Evolutionary conservation across 2,113 vertebrate species (phyloP).

Genomic region (Megalops atlanticus): DNA sequence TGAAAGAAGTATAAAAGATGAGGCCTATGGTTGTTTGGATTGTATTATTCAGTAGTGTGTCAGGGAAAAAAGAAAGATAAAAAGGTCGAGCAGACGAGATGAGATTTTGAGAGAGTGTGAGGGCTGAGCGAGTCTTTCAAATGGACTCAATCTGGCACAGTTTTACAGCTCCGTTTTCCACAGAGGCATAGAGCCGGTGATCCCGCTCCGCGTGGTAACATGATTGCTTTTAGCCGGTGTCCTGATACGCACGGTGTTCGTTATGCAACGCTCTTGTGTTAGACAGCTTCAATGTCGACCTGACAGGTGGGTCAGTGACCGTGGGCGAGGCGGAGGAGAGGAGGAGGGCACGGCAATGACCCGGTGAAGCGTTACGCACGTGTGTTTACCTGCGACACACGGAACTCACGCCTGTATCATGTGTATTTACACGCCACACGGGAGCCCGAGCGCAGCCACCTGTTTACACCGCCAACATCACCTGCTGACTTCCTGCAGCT

Average conservation of each 20-base stretch:
- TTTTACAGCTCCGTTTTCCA: slow-evolving; percentile 61
- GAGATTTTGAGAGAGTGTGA: not conserved
- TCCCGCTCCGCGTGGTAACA: slow-evolving; percentile 81
- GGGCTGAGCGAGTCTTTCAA: not conserved
- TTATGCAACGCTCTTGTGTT: too few species aligned
- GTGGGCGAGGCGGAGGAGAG: too few species aligned
- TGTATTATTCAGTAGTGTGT: not conserved
- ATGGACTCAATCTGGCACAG: too few species aligned
- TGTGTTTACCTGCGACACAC: not conserved
- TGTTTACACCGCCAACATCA: not conserved
- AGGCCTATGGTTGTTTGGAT: not conserved
- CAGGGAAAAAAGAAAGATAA: not conserved
- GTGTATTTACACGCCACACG: not conserved
- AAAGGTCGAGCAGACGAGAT: not conserved
- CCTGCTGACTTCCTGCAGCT: not conserved
- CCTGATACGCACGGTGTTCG: too few species aligned
- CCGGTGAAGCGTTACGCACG: not conserved
- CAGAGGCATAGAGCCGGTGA: slow-evolving; percentile 81
- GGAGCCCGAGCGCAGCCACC: not conserved
- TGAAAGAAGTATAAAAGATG: not conserved
- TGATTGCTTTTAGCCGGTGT: too few species aligned
- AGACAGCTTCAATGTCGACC: too few species aligned
- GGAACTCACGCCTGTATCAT: not conserved
- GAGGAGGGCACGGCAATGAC: too few species aligned
- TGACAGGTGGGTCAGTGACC: too few species aligned